A percentile compares a stretch with the other conserved stretches of the same genome.
Evolutionary conservation across 1,140 invertebrate genomes (phyloP).

Genomic region (Mylabris phalerata): DNA sequence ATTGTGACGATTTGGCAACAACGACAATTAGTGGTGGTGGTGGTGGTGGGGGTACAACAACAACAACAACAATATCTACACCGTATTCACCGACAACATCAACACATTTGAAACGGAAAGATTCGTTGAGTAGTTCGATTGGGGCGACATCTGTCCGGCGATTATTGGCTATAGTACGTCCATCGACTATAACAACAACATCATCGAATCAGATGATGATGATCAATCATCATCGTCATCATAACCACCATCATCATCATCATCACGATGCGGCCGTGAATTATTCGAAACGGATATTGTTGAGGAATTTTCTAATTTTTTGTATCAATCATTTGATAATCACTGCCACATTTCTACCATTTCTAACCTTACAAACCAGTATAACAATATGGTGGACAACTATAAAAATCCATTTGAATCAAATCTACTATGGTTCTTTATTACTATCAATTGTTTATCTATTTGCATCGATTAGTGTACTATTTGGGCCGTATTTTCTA

Average conservation of each 20-base stretch:
- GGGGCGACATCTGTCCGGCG: conserved; percentile 61
- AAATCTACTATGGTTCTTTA: conserved; percentile 47
- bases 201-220: conserved; percentile 33
- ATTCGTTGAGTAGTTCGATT: conserved; percentile 60
- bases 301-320: conserved; percentile 50
- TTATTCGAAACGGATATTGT: conserved; percentile 35
- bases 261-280: neutral
- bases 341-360: conserved; percentile 56
- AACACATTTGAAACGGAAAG: conserved; percentile 46
- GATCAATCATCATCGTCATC: neutral
- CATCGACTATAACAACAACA: conserved; percentile 43
- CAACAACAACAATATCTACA: conserved; percentile 22
- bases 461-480: conserved; percentile 47
- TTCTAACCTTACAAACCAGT: conserved; percentile 53
- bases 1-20: conserved; percentile 41
- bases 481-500: conserved; percentile 49
- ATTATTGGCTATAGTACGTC: conserved; percentile 43
- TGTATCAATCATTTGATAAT: conserved; percentile 52
- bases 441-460: conserved; percentile 49
- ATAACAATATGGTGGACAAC: conserved; percentile 42
- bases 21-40: too few relatives aligned
- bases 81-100: conserved; percentile 54
- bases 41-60: conserved; percentile 43
- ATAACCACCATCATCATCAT: too few relatives aligned
- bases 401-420: conserved; percentile 29